Percentiles rank a stretch among this genome's conserved stretches.
Conservation (phyloP, 2,113 vertebrate genomes). For the Anarhynchus alexandrinus region DNA sequence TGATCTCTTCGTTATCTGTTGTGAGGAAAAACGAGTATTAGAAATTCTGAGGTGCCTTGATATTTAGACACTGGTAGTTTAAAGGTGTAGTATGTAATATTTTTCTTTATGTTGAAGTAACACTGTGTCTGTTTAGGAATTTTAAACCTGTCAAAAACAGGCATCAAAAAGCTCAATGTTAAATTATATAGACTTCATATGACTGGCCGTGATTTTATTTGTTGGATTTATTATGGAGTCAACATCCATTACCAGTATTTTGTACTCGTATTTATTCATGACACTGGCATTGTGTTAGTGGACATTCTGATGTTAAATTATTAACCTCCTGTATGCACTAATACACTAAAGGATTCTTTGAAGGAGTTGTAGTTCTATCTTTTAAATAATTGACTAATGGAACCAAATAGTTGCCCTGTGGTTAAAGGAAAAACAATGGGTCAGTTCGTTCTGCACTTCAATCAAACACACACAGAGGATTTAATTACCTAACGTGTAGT, state of each 20-base stretch:
- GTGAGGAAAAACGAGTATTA: background rate
- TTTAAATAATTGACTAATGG: conserved; percentile 39
- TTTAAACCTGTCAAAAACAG: background rate
- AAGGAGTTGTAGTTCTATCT: background rate
- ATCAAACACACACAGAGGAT: background rate
- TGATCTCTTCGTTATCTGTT: background rate
- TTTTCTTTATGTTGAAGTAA: background rate
- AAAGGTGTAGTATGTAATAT: background rate
- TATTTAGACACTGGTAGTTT: background rate
- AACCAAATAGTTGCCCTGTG: background rate
- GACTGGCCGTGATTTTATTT: background rate
- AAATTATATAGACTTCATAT: background rate
- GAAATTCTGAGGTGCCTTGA: background rate
- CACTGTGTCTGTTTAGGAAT: background rate
- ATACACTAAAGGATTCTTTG: background rate
- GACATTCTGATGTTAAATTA: background rate
- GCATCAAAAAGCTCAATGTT: background rate
- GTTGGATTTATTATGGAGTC: background rate
- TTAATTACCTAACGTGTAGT: background rate
- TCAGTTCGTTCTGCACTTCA: background rate
- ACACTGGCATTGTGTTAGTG: background rate
- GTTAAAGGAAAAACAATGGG: background rate
- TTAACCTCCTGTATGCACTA: conserved; percentile 8
- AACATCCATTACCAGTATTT: background rate
- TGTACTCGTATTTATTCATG: background rate